Conservation (phyloP, 2,888 invertebrate genomes). For the Drosophila vallismaia region DNA sequence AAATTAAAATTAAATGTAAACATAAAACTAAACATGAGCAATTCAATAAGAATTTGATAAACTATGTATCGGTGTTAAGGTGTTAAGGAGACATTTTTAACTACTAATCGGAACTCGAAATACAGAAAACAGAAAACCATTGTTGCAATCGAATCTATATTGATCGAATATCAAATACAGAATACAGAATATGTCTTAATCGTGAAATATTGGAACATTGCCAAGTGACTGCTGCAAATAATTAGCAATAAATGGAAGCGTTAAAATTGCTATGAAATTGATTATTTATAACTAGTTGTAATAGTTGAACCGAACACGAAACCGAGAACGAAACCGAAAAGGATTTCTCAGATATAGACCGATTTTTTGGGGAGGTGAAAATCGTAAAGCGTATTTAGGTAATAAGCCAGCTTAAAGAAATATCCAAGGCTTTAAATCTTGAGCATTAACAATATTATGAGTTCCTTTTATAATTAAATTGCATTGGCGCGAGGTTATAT, state of each 20-base stretch:
- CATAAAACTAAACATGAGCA: slow-evolving; percentile 23
- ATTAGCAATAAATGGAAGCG: slow-evolving; percentile 35
- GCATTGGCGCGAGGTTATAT: slow-evolving; percentile 40
- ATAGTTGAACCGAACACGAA: slow-evolving; percentile 38
- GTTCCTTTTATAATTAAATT: slow-evolving; percentile 63
- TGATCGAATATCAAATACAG: slow-evolving; percentile 49
- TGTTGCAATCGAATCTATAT: slow-evolving; percentile 34
- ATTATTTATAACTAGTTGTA: slow-evolving; percentile 67
- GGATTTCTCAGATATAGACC: slow-evolving; percentile 14
- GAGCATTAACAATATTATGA: slow-evolving; percentile 58
- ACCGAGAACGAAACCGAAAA: slow-evolving; percentile 11
- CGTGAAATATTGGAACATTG: slow-evolving; percentile 57
- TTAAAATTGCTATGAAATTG: slow-evolving; percentile 27
- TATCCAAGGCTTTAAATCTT: slow-evolving; percentile 72
- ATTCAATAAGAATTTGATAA: slow-evolving; percentile 65
- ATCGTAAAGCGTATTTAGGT: slow-evolving; percentile 53
- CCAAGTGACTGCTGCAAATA: slow-evolving; percentile 75
- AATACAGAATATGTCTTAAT: slow-evolving; percentile 29
- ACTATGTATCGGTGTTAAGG: slow-evolving; percentile 66
- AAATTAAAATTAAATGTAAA: slow-evolving; percentile 36
- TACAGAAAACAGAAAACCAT: slow-evolving; percentile 17
- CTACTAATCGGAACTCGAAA: slow-evolving; percentile 22
- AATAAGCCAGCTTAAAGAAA: slow-evolving; percentile 72
- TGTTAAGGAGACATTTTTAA: slow-evolving; percentile 68
- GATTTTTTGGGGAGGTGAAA: slow-evolving; percentile 33